Base-by-base conservation (phyloP, 2,888 invertebrate species). In the Eupithecia dodoneata region DNA sequence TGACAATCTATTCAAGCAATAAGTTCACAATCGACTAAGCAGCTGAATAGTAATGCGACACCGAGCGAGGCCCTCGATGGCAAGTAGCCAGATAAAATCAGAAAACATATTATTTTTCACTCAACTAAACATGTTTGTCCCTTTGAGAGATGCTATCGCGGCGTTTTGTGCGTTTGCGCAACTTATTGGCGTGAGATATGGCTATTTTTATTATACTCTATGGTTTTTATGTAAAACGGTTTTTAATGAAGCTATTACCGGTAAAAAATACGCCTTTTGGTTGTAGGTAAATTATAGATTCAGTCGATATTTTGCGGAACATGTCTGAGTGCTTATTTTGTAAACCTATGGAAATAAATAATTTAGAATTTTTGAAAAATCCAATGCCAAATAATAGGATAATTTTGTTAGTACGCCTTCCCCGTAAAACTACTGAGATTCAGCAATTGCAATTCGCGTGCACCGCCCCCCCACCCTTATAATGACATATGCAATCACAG, bases 61-160 rank as follows among this genome's bases (percentile, higher is more conserved):
- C 87, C 79, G 49, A 76, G 42, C 30, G 80, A 81, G 78, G 83
- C 84, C 82, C 89, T 78, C 71, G 67, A 75, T 73, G 45, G 77
- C 52, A 71, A 78, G 79, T 30, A 76, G 78, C 78, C 79, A 84
- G 93, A 93, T 93, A 88, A 79, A 63, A 94, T 94, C 94, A 88
- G 87, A 90, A 87, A 93, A 92, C 92, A 92, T 93, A 94, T 93
- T 92, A 92, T 89, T 93, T 93, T 94, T 91, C 94, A 93, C 91
- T 92, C 90, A 92, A 93, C 92, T 92, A 86, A 89, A 87, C 89
- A 77, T 78, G 80, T 80, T 85, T 81, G 65, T 82, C 83, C 85
- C 79, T 85, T 79, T 80, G 82, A 82, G 81, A 70, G 88, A 87
- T 80, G 78, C 77, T 88, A 90, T 91, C 90, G 67, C 69, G 13